Base-by-base conservation (phyloP, 2,888 invertebrate species). In the Conus canariensis region DNA sequence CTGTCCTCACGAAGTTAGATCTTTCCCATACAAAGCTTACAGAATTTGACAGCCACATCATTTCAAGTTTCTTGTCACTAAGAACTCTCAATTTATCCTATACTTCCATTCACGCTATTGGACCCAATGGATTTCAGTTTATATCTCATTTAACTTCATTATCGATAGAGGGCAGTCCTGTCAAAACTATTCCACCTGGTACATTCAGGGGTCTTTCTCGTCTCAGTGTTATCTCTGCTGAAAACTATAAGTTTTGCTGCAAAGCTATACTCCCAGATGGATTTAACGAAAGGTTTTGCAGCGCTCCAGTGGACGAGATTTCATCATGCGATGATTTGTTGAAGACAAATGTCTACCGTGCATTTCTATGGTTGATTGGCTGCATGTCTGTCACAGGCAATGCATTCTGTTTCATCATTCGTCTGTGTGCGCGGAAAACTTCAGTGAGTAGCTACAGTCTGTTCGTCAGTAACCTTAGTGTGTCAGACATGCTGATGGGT, bases 371-470 rank as follows among this genome's bases (percentile, higher is more conserved):
- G 85, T 3, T 85, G 16, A 85, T 85, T 22, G 30, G 60, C 16
- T 60, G 60, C 5, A 60, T 85, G 59, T 12, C 77, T 80, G 30
- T 80, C 14, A 80, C 77, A 30, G 77, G 91, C 93, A 85, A 85
- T 16, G 25, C 30, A 10, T 59, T 12, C 16, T 25, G 85, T 64
- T 25, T 85, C 9, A 58, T 64, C 25, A 25, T 64, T 25, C 59
- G 85, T 25, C 60, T 60, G 25, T 14, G 6, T 60, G 64, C 14
- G 4, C 25, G 16, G 10, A 85, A 85, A n/a, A 1, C 60, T 25
- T 56, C 59, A 16, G 60, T 85, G 9, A 85, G 25, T 16, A 60
- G 25, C 25, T 85, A 56, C 22, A 60, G 85, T n/a, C 8, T 85
- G 85, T 85, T 85, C 25, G 85, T 85, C 25, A 85, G 56, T 14